Percentiles rank a stretch among this genome's conserved stretches.
phyloP scores from a whole-genome alignment of 1,140 invertebrate genomes.

The Formica exsecta region DNA sequence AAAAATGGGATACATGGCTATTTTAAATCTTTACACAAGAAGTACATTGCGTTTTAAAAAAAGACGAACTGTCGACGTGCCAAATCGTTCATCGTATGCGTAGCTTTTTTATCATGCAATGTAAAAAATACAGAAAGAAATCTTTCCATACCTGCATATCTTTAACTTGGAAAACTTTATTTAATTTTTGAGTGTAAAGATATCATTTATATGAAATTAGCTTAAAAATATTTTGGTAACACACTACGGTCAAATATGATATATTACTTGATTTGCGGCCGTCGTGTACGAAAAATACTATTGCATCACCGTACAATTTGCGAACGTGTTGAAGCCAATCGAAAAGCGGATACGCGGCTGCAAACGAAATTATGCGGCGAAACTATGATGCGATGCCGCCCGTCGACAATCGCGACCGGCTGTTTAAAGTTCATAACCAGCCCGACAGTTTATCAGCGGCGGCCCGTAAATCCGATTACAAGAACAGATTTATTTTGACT shows the following conservation, averaged over 20 bases:
- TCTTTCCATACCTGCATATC: neutral
- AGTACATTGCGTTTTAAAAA: neutral
- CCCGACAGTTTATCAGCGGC: conserved; percentile 49
- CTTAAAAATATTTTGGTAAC: neutral
- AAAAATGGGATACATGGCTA: neutral
- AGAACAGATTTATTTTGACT: conserved; percentile 83
- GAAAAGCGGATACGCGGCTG: conserved; percentile 41
- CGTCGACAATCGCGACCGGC: conserved; percentile 21
- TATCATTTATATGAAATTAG: neutral
- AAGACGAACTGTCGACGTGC: neutral
- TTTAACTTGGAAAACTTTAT: neutral
- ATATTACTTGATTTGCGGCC: no score
- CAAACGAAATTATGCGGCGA: conserved; percentile 57
- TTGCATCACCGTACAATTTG: neutral
- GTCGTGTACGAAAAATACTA: conserved; percentile 23
- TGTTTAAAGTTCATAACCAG: conserved; percentile 72
- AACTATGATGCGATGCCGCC: conserved; percentile 35
- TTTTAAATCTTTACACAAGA: neutral
- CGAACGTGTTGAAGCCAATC: conserved; percentile 28
- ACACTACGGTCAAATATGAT: neutral
- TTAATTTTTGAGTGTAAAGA: neutral
- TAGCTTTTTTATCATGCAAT: neutral
- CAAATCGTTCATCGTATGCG: neutral
- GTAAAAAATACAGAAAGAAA: neutral
- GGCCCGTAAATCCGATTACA: conserved; percentile 79